Base-by-base conservation (phyloP, 1,140 invertebrate genomes). In the Trypoxylus dichotomus region DNA sequence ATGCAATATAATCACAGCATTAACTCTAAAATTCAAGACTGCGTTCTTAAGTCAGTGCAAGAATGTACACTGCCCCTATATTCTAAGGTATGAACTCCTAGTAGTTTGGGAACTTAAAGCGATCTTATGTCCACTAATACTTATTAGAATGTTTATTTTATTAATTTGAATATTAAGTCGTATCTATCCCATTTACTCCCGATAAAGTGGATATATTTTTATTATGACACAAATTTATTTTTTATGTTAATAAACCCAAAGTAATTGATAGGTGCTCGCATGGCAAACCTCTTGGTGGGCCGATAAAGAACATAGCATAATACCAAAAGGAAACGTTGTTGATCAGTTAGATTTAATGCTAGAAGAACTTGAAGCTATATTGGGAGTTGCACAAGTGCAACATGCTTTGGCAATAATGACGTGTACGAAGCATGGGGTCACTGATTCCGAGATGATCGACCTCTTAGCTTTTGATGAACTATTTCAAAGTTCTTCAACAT, bases 381-480 rank as follows among this genome's bases (percentile, higher is more conserved):
- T 93, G 60, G 93, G 92, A 0, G 89, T 89, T 76, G 88, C 90
- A 60, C 83, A 89, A 88, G 83, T 88, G 8, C 85, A 87, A 83
- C 88, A 84, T 87, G 90, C 87, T 11, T 85, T 94, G n/a, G 91
- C 92, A 0, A 87, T 94, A 43, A 87, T 94, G 19, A 91, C 91
- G 1, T 91, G 91, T 6, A 89, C 93, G 5, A 89, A 92, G 47
- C 89, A 91, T 81, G 93, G 94, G 0, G 85, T 95, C n/a, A 90
- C 91, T 13, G 91, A 93, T 81, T 91, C 90, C 5, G 94, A 95
- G 86, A 90, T 94, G 85, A 85, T 94, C 79, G 93, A 95, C 85
- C 85, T 95, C 19, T 81, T 95, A 32, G 92, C 93, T 1, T 89
- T 91, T 78, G 91, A 94, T 84, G 88, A 91, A n/a, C 87, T 88